Evolutionary conservation across 2,888 invertebrate genomes (phyloP), one percentile per base, ranked within the genome.

Genomic region (Cheilosia impressa): DNA sequence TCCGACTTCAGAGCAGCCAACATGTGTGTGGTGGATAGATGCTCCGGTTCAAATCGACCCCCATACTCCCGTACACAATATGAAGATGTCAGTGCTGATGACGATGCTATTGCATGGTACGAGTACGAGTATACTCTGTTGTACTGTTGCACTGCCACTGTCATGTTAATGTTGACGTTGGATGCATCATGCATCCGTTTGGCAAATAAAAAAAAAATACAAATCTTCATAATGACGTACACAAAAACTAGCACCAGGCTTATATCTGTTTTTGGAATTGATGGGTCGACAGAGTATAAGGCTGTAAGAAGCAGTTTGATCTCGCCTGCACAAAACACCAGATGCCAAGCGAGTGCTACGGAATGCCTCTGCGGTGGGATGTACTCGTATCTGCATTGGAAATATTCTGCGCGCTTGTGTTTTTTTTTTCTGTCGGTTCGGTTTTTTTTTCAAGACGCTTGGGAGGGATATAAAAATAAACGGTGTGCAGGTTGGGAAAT

Each of bases 111-210:
- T 38, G 58, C 27, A 47, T 47, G 45, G 43, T 45, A 22, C 22
- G 22, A 22, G 43, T 45, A 22, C 22, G 22, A 22, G 22, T 22
- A 13, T 13, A 38, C 38, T 45, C 58, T 58, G 52, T 24, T 60
- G 71, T 22, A 1, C 27, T 27, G 27, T 6, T 27, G 27, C 7
- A 52, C 19, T 69, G 71, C 75, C 62, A 81, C 68, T 69, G 63
- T 43, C 79, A 72, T 79, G 66, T 68, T 62, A 52, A 55, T 57
- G 75, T 60, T 77, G 82, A 77, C 82, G 71, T 71, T 77, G 77
- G 53, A 68, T 81, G 69, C 76, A 81, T 81, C 38, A 55, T 22
- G 31, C 81, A 77, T 71, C 81, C 76, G 76, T 58, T 77, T 68
- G 53, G 60, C 52, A 66, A 4, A 24, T n/a, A 63, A 43, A 47